Evolutionary conservation across 2,888 invertebrate species (phyloP), one percentile per base, ranked within the genome.

Genomic region (Apoda limacodes): DNA sequence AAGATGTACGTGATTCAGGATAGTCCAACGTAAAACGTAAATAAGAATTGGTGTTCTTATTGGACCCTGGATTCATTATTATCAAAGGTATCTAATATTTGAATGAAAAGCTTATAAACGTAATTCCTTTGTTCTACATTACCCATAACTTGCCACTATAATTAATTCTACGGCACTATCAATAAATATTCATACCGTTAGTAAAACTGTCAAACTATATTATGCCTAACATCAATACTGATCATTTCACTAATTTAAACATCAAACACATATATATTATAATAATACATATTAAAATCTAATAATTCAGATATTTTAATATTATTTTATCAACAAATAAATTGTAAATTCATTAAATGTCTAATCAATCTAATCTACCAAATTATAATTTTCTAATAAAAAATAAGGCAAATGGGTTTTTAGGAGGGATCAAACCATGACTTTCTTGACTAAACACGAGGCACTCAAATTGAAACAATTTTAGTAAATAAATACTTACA

Each of bases 321-420:
- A 22, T 22, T 22, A 9, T 6, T 6, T 10, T 7, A 17, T 13
- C 7, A 23, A 22, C 7, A 19, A 15, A 11, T 7, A 17, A n/a
- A 30, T 21, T 9, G 9, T 11, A 9, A 25, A 13, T 11, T 25
- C 7, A 13, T 7, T 14, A 25, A 25, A 25, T 14, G 12, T n/a
- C n/a, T n/a, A n/a, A n/a, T n/a, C n/a, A n/a, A n/a, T n/a, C n/a
- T n/a, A n/a, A n/a, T n/a, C 54, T 59, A 60, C 46, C 38, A 66
- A 70, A 67, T 45, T 36, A 60, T 54, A 51, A 5, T 55, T 40
- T 36, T 50, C 74, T 75, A 74, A 67, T 63, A 74, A 76, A 76
- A 78, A 76, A 78, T 80, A 80, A 80, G 78, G 76, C 78, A 69
- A 66, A 71, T 43, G 60, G 71, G 60, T 63, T 39, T 62, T 48